These are phyloP conservation scores for Proisotoma minuta DNA, from an alignment of 2,888 invertebrate genomes.

Conservation along the genomic window DNA sequence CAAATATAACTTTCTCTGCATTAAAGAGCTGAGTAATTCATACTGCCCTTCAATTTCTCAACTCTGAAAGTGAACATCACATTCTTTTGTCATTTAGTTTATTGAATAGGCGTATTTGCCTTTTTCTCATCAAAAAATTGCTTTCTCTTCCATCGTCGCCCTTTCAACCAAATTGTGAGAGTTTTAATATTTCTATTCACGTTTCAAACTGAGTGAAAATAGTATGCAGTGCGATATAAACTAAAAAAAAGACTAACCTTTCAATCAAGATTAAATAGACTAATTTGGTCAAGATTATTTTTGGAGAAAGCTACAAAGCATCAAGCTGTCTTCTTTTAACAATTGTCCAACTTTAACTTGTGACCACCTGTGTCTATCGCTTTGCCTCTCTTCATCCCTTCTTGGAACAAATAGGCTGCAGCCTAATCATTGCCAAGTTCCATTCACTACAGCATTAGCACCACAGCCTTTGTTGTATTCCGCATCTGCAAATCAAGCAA, in stretches of 20 bases:
- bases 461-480: conserved; percentile 27
- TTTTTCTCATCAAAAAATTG: too few relatives aligned
- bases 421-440: not conserved
- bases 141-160: too few relatives aligned
- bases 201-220: too few relatives aligned
- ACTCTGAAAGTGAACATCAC: too few relatives aligned
- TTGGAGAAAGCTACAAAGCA: conserved; percentile 17
- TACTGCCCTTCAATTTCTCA: not conserved
- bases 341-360: conserved; percentile 27
- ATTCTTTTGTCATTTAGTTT: too few relatives aligned
- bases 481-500: conserved; percentile 15
- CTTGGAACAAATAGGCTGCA: conserved; percentile 26
- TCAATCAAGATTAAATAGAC: not conserved
- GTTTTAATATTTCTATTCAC: too few relatives aligned
- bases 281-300: not conserved
- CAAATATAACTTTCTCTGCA: not conserved
- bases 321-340: conserved; percentile 37
- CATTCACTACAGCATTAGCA: conserved; percentile 27
- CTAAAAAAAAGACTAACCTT: too few relatives aligned
- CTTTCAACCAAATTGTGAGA: too few relatives aligned
- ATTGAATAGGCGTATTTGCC: too few relatives aligned
- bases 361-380: conserved; percentile 43
- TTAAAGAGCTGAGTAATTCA: not conserved
- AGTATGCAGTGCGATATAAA: too few relatives aligned
- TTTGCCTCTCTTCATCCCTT: conserved; percentile 41